phyloP scores from a whole-genome alignment of 2,113 vertebrate genomes.

The Chamaetylas fuelleborni region DNA sequence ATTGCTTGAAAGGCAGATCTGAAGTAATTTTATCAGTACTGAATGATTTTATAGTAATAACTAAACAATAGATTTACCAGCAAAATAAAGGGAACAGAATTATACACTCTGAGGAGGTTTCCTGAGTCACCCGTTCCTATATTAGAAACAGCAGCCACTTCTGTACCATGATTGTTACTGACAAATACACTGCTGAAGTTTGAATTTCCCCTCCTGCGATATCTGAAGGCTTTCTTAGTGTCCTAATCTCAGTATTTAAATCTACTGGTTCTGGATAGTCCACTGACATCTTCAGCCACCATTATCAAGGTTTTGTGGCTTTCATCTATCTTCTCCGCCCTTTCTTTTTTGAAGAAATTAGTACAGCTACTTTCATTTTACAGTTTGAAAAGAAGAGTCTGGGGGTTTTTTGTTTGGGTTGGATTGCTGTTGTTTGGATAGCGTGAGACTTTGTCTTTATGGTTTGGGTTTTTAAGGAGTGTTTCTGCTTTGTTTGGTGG shows the following conservation, averaged over 20 bases:
- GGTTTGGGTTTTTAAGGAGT: not conserved
- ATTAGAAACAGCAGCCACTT: not conserved
- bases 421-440: not conserved
- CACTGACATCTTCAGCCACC: not conserved
- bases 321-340: not conserved
- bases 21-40: not conserved
- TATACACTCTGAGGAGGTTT: not conserved
- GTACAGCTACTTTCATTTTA: not conserved
- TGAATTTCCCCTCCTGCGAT: not conserved
- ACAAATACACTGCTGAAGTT: not conserved
- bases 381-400: not conserved
- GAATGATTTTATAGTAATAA: not conserved
- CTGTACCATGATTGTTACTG: not conserved
- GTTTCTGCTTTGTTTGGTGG: not conserved
- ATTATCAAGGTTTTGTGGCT: not conserved
- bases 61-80: not conserved
- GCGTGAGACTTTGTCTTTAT: not conserved
- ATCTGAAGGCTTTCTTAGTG: not conserved
- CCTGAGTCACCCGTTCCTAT: not conserved
- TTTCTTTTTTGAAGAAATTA: not conserved
- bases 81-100: not conserved
- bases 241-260: not conserved
- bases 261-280: not conserved
- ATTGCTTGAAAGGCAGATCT: not conserved
- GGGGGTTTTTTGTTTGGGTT: accelerated